phyloP scores from a whole-genome alignment of 2,113 vertebrate species.

The Aptenodytes patagonicus region DNA sequence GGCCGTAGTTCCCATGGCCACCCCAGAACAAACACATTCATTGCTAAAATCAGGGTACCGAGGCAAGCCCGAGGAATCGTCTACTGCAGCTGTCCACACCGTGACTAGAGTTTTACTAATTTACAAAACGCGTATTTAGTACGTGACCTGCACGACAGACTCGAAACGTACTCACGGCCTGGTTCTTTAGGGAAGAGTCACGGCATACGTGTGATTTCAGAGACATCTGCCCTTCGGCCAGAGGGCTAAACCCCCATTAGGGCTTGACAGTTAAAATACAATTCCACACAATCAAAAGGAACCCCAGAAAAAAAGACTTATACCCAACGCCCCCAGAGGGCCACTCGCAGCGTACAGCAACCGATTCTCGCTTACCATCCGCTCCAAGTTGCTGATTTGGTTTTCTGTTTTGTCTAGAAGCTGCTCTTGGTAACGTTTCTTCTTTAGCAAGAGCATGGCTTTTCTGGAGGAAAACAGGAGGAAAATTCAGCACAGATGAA shows the following conservation, averaged over 20 bases:
- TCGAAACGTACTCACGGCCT: fast-evolving
- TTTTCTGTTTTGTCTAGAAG: slow-evolving; percentile 88
- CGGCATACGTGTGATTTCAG: fast-evolving
- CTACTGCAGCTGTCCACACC: fast-evolving
- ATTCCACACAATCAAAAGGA: neutral
- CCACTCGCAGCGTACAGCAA: fast-evolving
- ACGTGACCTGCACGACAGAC: fast-evolving
- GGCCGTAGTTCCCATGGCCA: neutral
- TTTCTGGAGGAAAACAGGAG: slow-evolving; percentile 68
- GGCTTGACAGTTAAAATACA: fast-evolving
- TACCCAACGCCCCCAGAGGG: fast-evolving
- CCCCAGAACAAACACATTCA: neutral
- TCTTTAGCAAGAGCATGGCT: slow-evolving; percentile 90
- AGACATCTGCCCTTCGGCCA: fast-evolving
- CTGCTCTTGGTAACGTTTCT: slow-evolving; percentile 91
- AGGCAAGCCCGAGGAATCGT: neutral
- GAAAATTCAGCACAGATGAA: neutral
- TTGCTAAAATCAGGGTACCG: fast-evolving
- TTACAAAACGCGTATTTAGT: fast-evolving
- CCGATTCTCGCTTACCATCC: slow-evolving; percentile 74
- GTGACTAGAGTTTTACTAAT: fast-evolving
- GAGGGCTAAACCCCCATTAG: neutral
- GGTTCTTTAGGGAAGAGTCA: fast-evolving
- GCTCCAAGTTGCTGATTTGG: slow-evolving; percentile 91
- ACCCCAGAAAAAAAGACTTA: fast-evolving